Base-by-base conservation (phyloP, 2,888 invertebrate species). In the Nemapogon koenigi region DNA sequence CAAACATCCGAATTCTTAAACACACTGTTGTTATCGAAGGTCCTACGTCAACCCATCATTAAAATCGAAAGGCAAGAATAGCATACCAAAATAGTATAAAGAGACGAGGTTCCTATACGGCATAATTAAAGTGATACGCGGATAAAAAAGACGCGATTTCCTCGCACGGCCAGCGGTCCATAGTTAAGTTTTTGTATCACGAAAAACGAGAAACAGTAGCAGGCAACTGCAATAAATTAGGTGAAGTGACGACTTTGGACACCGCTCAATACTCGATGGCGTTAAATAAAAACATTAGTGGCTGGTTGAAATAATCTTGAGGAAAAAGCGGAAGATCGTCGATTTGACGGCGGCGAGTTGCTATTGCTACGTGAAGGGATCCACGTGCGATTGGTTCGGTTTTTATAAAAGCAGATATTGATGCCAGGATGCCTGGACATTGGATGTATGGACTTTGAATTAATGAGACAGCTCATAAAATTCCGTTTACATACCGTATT, bases 201-300 rank as follows among this genome's bases (percentile, higher is more conserved):
- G 62, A 66, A 69, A 73, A 75, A 71, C 68, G 59, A 57, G 60
- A 60, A 56, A 52, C 48, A 52, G 61, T 59, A 59, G 56, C 51
- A 46, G 49, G 55, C 57, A 60, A 55, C 56, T 56, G 67, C 72
- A 65, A 76, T 78, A 78, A 78, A 76, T 78, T 76, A 75, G 63
- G 57, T 45, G 51, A 55, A 59, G 62, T 62, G 69, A 63, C 65
- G 67, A 73, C 68, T 64, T 68, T 62, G 64, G 72, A 72, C 75
- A 69, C 65, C 62, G 62, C 62, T 66, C 72, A 67, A 72, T 73
- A 71, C 65, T 55, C 58, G 51, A 48, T 59, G 59, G 69, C 65
- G 71, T 67, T 72, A 73, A 76, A 75, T 76, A 76, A 78, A 22
- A 31, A 31, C 76, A 75, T 76, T 75, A 78, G 75, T 67, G 63